These are phyloP conservation scores for Acanthosepion lycidas DNA, from an alignment of 2,888 invertebrate species.

Conservation along the genomic window DNA sequence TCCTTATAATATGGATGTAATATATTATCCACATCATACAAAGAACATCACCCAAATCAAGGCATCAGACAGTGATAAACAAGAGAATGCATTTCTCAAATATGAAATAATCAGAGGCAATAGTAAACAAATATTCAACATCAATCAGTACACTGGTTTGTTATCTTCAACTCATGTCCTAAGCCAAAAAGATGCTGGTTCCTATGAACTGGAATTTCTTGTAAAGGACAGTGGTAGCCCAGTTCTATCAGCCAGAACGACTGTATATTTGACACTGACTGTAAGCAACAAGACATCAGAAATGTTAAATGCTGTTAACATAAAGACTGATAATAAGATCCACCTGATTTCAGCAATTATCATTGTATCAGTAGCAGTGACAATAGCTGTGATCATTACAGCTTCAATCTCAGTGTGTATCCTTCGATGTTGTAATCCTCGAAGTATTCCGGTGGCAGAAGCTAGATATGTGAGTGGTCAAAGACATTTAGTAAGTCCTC, in stretches of 20 bases:
- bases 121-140: conserved; percentile 1
- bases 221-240: conserved; percentile 4
- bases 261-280: not conserved
- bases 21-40: not conserved
- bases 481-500: not conserved
- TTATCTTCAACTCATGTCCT: conserved; percentile 20
- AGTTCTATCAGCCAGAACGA: conserved; percentile 1
- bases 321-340: conserved; percentile 18
- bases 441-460: not conserved
- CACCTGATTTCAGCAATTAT: conserved; percentile 14
- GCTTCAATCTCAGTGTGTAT: conserved; percentile 33
- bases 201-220: not conserved
- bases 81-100: conserved; percentile 33
- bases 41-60: not conserved
- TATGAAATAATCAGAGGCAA: conserved; percentile 33
- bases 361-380: not conserved
- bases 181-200: conserved; percentile 11
- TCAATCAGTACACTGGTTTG: conserved; percentile 21
- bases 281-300: not conserved
- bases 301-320: conserved; percentile 14
- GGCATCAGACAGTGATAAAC: conserved; percentile 20
- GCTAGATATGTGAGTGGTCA: not conserved
- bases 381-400: conserved; percentile 33
- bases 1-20: not conserved
- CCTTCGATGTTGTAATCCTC: not conserved